Conservation (phyloP, 2,113 vertebrate genomes). For the Pyxicephalus adspersus region DNA sequence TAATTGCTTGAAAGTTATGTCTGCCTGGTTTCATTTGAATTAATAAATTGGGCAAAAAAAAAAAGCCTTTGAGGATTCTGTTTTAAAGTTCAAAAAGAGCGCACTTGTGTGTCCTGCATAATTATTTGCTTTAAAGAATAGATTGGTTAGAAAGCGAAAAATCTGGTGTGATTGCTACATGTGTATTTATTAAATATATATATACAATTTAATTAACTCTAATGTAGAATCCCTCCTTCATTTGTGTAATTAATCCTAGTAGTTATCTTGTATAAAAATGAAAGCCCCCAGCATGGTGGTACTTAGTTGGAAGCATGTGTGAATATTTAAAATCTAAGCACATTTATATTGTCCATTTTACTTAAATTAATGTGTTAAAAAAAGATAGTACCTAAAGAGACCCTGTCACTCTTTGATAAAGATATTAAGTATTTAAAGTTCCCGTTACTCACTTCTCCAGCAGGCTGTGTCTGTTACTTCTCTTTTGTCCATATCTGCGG, state of each 20-base stretch:
- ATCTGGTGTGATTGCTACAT: background rate
- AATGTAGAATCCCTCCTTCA: background rate
- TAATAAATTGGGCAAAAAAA: conserved; percentile 22
- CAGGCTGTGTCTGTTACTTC: too few species aligned
- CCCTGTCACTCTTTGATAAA: too few species aligned
- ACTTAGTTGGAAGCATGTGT: background rate
- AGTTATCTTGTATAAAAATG: background rate
- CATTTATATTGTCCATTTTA: background rate
- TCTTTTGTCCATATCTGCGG: too few species aligned
- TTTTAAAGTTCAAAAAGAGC: conserved; percentile 27
- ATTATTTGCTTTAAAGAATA: conserved; percentile 25
- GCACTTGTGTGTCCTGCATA: background rate
- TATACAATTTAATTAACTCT: background rate
- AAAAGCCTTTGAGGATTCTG: conserved; percentile 20
- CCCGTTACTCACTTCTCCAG: too few species aligned
- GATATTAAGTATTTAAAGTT: too few species aligned
- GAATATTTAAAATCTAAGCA: background rate
- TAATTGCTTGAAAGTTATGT: conserved; percentile 33
- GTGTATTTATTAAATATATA: conserved; percentile 3
- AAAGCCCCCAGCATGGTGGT: background rate
- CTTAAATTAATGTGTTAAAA: background rate
- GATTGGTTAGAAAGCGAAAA: background rate
- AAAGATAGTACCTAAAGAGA: too few species aligned
- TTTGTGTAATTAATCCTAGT: background rate
- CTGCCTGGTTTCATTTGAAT: conserved; percentile 31